These are phyloP conservation scores for Synanthedon myopaeformis DNA, from an alignment of 2,888 invertebrate species.

Conservation along the genomic window DNA sequence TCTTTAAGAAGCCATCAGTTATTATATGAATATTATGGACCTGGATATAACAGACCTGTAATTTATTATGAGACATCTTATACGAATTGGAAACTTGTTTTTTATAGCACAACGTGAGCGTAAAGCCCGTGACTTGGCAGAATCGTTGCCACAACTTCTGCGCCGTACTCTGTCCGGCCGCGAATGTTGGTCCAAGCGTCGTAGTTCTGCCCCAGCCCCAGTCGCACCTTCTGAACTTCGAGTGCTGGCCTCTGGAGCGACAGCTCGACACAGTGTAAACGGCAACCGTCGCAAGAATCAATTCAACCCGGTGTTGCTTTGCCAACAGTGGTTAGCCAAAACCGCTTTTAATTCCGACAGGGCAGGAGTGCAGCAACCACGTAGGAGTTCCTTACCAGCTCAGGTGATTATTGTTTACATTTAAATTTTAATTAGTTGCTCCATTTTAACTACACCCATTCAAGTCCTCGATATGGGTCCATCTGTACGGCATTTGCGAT, in stretches of 20 bases:
- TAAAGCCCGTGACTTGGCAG: slow-evolving; percentile 33
- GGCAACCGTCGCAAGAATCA: slow-evolving; percentile 28
- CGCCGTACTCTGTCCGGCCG: slow-evolving; percentile 32
- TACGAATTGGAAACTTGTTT: slow-evolving; percentile 1
- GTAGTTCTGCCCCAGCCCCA: slow-evolving; percentile 48
- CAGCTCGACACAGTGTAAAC: slow-evolving; percentile 27
- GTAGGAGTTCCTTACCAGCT: slow-evolving; percentile 52
- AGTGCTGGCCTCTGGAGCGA: slow-evolving; percentile 20
- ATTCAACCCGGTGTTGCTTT: slow-evolving; percentile 20
- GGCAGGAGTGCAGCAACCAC: slow-evolving; percentile 21
- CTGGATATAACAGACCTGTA: not conserved
- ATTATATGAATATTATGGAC: too few species aligned
- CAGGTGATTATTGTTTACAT: slow-evolving; percentile 52
- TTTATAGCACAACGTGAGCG: slow-evolving; percentile 28
- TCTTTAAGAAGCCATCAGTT: too few species aligned
- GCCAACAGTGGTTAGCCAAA: slow-evolving; percentile 41
- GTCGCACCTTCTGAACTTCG: slow-evolving; percentile 30
- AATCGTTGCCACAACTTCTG: slow-evolving; percentile 29
- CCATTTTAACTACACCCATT: too few species aligned
- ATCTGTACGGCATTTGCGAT: too few species aligned
- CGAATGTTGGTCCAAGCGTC: slow-evolving; percentile 31
- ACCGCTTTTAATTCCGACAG: slow-evolving; percentile 25
- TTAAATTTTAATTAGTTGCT: slow-evolving; percentile 10
- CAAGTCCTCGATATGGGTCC: too few species aligned
- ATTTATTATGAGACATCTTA: too few species aligned